A percentile compares a stretch with the other conserved stretches of the same genome.
These are phyloP conservation scores for Ivindomyrus marchei DNA, from an alignment of 2,113 vertebrate species.

Conservation along the genomic window DNA sequence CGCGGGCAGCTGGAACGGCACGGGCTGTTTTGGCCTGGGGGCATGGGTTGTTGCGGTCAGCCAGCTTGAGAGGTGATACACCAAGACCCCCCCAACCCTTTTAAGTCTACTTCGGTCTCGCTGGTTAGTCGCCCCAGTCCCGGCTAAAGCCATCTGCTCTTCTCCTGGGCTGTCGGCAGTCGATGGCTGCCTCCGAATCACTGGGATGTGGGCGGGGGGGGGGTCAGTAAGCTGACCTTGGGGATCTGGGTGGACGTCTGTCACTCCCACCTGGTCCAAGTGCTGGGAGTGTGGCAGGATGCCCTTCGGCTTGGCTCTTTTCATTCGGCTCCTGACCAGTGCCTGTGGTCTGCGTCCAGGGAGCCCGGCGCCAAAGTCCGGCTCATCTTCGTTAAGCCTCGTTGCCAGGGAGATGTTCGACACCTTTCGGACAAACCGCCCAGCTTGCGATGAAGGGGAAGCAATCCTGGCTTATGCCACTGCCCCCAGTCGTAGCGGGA, in stretches of 20 bases:
- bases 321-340: not conserved
- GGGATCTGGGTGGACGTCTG: not conserved
- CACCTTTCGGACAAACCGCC: conserved; percentile 33
- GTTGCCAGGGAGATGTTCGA: conserved; percentile 39
- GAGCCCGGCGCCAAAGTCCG: not conserved
- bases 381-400: conserved; percentile 10
- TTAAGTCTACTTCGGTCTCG: not conserved
- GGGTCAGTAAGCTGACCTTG: not conserved
- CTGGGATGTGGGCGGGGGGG: not conserved
- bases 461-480: not conserved
- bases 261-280: not conserved
- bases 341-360: not conserved
- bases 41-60: not conserved
- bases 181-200: not conserved
- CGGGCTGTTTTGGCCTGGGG: not conserved
- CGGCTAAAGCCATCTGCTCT: not conserved
- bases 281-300: not conserved
- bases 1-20: not conserved
- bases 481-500: not conserved
- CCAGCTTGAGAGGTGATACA: not conserved
- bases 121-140: not conserved
- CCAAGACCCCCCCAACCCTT: not conserved
- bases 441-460: not conserved
- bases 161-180: not conserved
- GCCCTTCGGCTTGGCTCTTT: not conserved